These are phyloP conservation scores for Caiman crocodilus DNA, from an alignment of 2,797 vertebrate genomes.

Conservation along the genomic window DNA sequence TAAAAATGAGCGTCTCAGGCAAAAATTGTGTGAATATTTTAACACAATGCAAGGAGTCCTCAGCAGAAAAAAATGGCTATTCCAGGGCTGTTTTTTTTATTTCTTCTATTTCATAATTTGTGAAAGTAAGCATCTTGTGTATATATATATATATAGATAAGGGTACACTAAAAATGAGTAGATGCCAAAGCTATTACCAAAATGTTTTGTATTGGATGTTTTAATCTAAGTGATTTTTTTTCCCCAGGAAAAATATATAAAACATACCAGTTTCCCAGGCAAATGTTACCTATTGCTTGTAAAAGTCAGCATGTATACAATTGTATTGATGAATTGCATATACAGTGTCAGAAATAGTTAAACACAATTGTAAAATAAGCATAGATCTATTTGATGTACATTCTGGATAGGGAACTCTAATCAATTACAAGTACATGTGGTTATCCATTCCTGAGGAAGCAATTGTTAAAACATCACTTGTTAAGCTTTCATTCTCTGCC, in stretches of 20 bases:
- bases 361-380: constrained; percentile 30
- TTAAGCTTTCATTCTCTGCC: neutral
- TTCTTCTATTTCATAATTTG: neutral
- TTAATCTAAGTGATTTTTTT: neutral
- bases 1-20: too few species aligned
- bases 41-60: neutral
- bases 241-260: neutral
- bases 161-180: neutral
- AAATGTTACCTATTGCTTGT: neutral
- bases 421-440: constrained; percentile 53
- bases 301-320: neutral
- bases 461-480: constrained; percentile 27
- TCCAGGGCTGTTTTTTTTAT: fast-evolving
- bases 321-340: neutral
- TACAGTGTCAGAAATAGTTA: neutral
- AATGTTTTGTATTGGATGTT: neutral
- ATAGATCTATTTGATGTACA: constrained; percentile 25
- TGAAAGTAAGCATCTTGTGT: neutral
- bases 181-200: neutral
- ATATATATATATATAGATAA: neutral
- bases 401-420: constrained; percentile 9
- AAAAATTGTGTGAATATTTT: neutral
- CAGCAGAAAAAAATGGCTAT: neutral
- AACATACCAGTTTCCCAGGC: neutral
- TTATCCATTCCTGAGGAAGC: constrained; percentile 27